Base-by-base conservation (phyloP, 2,113 vertebrate species). In the Nasalis larvatus region DNA sequence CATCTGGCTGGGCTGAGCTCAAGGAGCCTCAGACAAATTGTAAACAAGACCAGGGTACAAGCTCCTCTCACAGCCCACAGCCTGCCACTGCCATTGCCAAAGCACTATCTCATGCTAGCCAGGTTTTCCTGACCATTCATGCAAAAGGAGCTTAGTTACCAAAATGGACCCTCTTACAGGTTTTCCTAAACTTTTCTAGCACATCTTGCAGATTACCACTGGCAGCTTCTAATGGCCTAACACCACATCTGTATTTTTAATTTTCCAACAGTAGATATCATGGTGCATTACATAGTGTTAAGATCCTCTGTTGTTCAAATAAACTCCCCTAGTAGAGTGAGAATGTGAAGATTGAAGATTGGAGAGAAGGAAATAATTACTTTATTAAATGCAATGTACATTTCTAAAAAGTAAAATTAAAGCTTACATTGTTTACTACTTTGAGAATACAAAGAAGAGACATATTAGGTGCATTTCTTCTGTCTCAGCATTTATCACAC, bases 1-100 rank as follows among this genome's bases (percentile, higher is more conserved):
- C 86, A 85, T 97, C 89, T 95, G 97, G 96, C 97, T 49, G 37
- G 92, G 87, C 86, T 92, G 95, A 95, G 90, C 96, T 93, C 95
- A 95, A 95, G 97, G 96, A 97, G 90, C 77, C 71, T 98, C 95
- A 97, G 96, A 97, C 92, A 97, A 90, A 97, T 69, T 96, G 95
- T 97, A 97, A 97, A 98, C 96, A 97, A 96, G 92, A 87, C 63
- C 69, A 56, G 74, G 91, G 93, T 52, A 78, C 94, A 94, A 80
- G 60, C 83, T 94, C 83, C 63, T 78, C 95, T 90, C 76, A 16
- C 1, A 1, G 84, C 84, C 54, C 84, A 37, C 18, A 54, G 86
- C n/a, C 88, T 49, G 58, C 17, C 6, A 1, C 66, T 27, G 63
- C 87, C 69, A 23, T 60, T 8, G 2, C 76, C 78, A 3, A 69